phyloP scores from a whole-genome alignment of 2,113 vertebrate species.

The Apteryx mantelli region DNA sequence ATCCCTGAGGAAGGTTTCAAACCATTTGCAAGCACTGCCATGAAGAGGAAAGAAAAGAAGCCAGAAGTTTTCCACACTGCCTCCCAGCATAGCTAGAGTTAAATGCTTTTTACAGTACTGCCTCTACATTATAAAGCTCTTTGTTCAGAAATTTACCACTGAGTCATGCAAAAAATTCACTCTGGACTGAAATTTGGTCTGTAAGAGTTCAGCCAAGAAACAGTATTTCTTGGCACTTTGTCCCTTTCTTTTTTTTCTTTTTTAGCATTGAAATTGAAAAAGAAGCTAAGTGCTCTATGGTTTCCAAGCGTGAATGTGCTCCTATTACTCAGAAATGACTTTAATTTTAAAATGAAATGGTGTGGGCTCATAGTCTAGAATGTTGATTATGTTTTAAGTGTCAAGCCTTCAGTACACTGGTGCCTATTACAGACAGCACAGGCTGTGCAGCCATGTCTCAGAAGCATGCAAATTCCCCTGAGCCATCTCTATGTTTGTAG shows the following conservation, averaged over 20 bases:
- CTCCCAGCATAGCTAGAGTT: constrained; percentile 16
- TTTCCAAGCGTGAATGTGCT: neutral
- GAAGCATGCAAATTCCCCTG: neutral
- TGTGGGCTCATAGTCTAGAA: neutral
- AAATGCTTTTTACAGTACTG: neutral
- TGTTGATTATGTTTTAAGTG: neutral
- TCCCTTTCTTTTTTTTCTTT: neutral
- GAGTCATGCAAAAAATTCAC: neutral
- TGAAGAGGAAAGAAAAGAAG: neutral
- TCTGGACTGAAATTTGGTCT: neutral
- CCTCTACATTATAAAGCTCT: neutral
- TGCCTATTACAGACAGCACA: accelerated
- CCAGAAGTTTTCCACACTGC: neutral
- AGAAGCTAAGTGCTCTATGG: neutral
- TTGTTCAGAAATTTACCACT: constrained; percentile 8
- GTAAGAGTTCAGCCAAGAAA: constrained; percentile 13
- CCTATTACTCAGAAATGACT: neutral
- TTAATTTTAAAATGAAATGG: constrained; percentile 1
- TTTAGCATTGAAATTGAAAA: neutral
- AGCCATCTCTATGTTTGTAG: neutral
- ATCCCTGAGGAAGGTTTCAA: constrained; percentile 33
- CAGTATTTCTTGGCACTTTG: neutral
- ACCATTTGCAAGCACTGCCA: neutral
- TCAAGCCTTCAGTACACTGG: accelerated
- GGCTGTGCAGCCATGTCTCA: accelerated